Evolutionary conservation across 2,888 invertebrate species (phyloP).

Genomic region (Selenia dentaria): DNA sequence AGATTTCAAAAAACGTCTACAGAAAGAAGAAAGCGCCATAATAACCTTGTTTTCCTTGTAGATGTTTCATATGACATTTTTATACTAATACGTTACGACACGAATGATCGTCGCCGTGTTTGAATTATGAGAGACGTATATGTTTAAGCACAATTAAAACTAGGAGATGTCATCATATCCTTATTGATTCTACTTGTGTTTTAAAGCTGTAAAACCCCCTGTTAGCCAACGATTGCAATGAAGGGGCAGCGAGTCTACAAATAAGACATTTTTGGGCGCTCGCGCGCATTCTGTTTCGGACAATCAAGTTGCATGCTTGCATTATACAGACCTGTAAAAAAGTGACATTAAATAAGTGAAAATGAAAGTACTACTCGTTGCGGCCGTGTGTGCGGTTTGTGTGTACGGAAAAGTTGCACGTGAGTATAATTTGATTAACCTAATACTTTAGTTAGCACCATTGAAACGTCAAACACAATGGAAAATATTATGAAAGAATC

Average conservation of each 20-base stretch:
- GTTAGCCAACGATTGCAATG: conserved; percentile 38
- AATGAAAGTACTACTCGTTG: conserved; percentile 62
- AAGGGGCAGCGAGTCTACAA: conserved; percentile 55
- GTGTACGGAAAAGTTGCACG: conserved; percentile 67
- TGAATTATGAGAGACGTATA: too few relatives aligned
- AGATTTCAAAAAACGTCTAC: too few relatives aligned
- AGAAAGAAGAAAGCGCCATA: too few relatives aligned
- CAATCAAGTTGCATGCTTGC: conserved; percentile 45
- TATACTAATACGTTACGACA: too few relatives aligned
- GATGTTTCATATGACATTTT: too few relatives aligned
- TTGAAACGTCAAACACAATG: too few relatives aligned
- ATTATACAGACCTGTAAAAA: conserved; percentile 11
- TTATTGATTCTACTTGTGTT: background rate
- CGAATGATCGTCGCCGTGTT: too few relatives aligned
- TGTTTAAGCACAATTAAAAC: too few relatives aligned
- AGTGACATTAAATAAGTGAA: conserved; percentile 26
- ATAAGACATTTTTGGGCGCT: conserved; percentile 65
- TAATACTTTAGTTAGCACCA: too few relatives aligned
- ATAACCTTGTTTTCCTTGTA: too few relatives aligned
- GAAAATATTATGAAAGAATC: too few relatives aligned
- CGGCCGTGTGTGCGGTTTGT: conserved; percentile 51
- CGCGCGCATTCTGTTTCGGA: conserved; percentile 61
- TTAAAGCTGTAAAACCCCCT: conserved; percentile 25
- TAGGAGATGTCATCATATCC: background rate
- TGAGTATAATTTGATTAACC: conserved; percentile 57